phyloP scores from a whole-genome alignment of 2,797 vertebrate genomes.

The Aeoliscus strigatus region DNA sequence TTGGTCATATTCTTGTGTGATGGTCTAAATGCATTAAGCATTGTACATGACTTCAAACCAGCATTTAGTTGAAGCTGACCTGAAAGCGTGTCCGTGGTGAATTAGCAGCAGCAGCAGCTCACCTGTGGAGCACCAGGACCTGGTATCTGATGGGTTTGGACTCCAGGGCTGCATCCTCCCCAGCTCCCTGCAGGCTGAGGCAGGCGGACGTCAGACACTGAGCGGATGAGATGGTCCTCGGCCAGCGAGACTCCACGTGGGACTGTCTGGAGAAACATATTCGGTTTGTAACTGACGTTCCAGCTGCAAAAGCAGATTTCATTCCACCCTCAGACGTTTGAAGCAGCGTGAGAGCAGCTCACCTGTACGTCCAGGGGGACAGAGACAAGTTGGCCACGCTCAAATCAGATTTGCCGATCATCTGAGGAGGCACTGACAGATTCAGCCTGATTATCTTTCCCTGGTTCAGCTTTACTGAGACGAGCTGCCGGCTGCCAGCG shows the following conservation, averaged over 20 bases:
- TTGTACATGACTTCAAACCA: too few relatives aligned
- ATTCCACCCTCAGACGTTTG: too few relatives aligned
- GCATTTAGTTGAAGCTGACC: too few relatives aligned
- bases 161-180: conserved; percentile 49
- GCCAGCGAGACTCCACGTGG: conserved; percentile 41
- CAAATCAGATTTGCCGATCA: not conserved
- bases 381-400: conserved; percentile 52
- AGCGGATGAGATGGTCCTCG: conserved; percentile 50
- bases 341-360: too few relatives aligned
- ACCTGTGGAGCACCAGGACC: conserved; percentile 65
- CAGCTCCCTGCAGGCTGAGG: conserved; percentile 29
- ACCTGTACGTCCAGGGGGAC: conserved; percentile 74
- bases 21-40: too few relatives aligned
- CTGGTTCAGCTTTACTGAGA: not conserved
- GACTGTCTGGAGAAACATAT: conserved; percentile 52
- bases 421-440: not conserved
- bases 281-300: too few relatives aligned
- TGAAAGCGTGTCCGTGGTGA: too few relatives aligned
- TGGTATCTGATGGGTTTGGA: conserved; percentile 66
- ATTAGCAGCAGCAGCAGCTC: not conserved
- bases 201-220: conserved; percentile 63
- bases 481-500: rapidly evolving
- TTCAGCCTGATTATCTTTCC: conserved; percentile 25
- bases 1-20: too few relatives aligned
- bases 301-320: too few relatives aligned